Conservation (phyloP, 2,888 invertebrate genomes). For the Drosophila mettleri region DNA sequence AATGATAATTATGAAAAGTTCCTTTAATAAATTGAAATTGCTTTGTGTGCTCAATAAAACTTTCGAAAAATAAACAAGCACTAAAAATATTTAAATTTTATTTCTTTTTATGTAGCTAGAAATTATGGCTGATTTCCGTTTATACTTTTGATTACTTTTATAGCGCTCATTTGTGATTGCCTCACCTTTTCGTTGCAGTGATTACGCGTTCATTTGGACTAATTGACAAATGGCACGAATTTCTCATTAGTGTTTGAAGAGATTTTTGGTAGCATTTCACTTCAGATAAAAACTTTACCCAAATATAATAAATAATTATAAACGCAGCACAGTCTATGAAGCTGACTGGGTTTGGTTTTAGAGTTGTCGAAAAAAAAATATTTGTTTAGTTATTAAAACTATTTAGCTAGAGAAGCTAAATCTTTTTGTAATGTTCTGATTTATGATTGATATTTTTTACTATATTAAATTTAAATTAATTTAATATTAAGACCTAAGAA, state of each 20-base stretch:
- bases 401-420: background rate
- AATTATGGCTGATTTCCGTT: slow-evolving; percentile 5
- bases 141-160: background rate
- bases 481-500: background rate
- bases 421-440: background rate
- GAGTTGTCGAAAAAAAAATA: background rate
- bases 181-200: background rate
- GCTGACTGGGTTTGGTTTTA: background rate
- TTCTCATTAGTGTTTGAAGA: background rate
- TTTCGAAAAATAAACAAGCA: background rate
- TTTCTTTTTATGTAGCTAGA: background rate
- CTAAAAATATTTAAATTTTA: background rate
- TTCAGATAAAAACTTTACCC: background rate
- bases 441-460: background rate
- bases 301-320: no score
- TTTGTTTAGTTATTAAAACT: no score
- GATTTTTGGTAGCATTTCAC: background rate
- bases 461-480: background rate
- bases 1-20: no score
- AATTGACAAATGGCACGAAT: background rate
- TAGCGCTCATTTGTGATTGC: background rate
- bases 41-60: background rate
- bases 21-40: no score
- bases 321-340: background rate
- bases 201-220: background rate